A percentile compares a stretch with the other conserved stretches of the same genome.
Conservation (phyloP, 2,113 vertebrate species). For the Entelurus aequoreus region DNA sequence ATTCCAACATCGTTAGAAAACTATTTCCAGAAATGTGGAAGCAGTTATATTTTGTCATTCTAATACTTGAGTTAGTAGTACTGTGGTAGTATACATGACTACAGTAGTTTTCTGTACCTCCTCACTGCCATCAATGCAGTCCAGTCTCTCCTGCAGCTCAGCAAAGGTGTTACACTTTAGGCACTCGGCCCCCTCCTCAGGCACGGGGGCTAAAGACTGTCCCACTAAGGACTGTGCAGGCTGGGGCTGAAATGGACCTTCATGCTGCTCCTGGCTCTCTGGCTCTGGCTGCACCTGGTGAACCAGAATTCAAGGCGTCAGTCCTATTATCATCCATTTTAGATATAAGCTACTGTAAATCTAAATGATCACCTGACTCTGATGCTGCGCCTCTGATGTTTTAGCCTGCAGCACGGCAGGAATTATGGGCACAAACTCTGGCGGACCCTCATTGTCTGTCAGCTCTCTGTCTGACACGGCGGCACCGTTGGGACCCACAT, state of each 20-base stretch:
- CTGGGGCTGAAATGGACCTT: constrained; percentile 31
- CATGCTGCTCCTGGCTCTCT: constrained; percentile 35
- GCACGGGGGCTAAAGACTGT: constrained; percentile 64
- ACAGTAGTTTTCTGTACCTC: constrained; percentile 62
- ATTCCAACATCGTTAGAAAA: too few relatives aligned
- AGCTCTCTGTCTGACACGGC: constrained; percentile 93
- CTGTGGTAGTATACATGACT: not conserved
- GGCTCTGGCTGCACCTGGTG: constrained; percentile 43
- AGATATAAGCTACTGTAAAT: not conserved
- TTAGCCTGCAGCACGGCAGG: constrained; percentile 78
- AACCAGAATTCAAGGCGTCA: constrained; percentile 6
- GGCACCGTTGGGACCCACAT: constrained; percentile 90
- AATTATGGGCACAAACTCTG: constrained; percentile 94
- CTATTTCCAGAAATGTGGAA: too few relatives aligned
- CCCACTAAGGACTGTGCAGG: constrained; percentile 52
- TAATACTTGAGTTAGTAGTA: too few relatives aligned
- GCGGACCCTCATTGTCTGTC: constrained; percentile 94
- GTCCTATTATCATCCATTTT: not conserved
- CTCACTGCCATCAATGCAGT: constrained; percentile 96
- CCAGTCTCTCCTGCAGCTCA: constrained; percentile 93
- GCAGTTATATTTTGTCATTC: too few relatives aligned
- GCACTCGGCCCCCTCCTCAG: constrained; percentile 80
- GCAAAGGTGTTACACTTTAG: constrained; percentile 98
- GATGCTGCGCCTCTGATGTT: constrained; percentile 47
- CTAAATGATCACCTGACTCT: constrained; percentile 30